Conservation (phyloP, 2,888 invertebrate genomes). For the Polymixis lichenea region DNA sequence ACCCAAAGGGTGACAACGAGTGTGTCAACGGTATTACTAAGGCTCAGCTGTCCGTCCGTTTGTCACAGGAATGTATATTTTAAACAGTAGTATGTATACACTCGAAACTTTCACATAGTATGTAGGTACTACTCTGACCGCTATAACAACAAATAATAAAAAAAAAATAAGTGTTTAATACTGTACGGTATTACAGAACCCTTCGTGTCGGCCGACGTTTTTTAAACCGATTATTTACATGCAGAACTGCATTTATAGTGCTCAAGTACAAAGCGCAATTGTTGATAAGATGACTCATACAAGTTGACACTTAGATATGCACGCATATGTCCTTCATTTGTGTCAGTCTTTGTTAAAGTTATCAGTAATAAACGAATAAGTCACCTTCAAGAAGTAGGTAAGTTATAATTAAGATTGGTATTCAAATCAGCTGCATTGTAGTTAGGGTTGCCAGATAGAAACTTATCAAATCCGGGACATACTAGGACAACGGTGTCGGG, state of each 20-base stretch:
- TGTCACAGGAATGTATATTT: background rate
- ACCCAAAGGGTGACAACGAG: background rate
- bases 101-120: no score
- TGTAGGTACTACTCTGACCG: no score
- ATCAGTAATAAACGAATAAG: slow-evolving; percentile 3
- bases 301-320: slow-evolving; percentile 36
- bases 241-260: slow-evolving; percentile 21
- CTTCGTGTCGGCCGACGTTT: background rate
- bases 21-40: background rate
- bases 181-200: background rate
- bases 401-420: background rate
- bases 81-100: no score
- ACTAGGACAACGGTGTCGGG: no score
- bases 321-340: slow-evolving; percentile 14
- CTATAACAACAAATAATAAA: background rate
- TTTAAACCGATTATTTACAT: slow-evolving; percentile 12
- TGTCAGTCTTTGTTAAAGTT: slow-evolving; percentile 34
- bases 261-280: slow-evolving; percentile 30
- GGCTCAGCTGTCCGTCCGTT: no score
- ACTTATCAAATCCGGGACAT: no score
- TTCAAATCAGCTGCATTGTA: slow-evolving; percentile 4
- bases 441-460: no score
- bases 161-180: background rate
- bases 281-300: slow-evolving; percentile 23
- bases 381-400: slow-evolving; percentile 11